These are phyloP conservation scores for Indicator indicator DNA, from an alignment of 2,113 vertebrate genomes.

Conservation along the genomic window DNA sequence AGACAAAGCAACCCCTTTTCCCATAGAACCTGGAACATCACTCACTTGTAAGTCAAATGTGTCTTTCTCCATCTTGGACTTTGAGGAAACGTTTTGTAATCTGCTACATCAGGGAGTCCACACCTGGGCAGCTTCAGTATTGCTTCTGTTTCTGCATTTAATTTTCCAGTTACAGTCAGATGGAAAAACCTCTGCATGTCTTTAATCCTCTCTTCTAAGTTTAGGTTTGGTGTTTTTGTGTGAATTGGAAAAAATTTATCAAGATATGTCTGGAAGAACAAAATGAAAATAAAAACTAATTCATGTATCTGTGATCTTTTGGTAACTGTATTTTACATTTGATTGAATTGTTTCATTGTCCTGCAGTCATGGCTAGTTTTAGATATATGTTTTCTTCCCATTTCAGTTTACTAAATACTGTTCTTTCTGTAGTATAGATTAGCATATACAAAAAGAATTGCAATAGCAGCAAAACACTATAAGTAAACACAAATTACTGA, in stretches of 20 bases:
- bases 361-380: not conserved
- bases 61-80: slow-evolving; percentile 53
- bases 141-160: slow-evolving; percentile 19
- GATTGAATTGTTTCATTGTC: not conserved
- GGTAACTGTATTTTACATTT: not conserved
- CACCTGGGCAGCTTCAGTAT: slow-evolving; percentile 70
- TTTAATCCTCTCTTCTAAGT: slow-evolving; percentile 65
- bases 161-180: slow-evolving; percentile 69
- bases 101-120: slow-evolving; percentile 67
- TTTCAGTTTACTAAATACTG: not conserved
- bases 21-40: not conserved
- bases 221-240: not conserved
- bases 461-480: not conserved
- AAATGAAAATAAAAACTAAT: not conserved
- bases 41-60: slow-evolving; percentile 77
- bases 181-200: slow-evolving; percentile 76
- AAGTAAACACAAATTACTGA: not conserved
- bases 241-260: slow-evolving; percentile 63
- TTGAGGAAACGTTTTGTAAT: not conserved
- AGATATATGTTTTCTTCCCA: not conserved
- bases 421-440: not conserved
- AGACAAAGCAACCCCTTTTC: not conserved
- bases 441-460: not conserved
- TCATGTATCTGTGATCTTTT: not conserved
- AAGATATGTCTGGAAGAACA: slow-evolving; percentile 71